A percentile compares a stretch with the other conserved stretches of the same genome.
These are phyloP conservation scores for Odontomyia ornata DNA, from an alignment of 2,888 invertebrate genomes.

Conservation along the genomic window DNA sequence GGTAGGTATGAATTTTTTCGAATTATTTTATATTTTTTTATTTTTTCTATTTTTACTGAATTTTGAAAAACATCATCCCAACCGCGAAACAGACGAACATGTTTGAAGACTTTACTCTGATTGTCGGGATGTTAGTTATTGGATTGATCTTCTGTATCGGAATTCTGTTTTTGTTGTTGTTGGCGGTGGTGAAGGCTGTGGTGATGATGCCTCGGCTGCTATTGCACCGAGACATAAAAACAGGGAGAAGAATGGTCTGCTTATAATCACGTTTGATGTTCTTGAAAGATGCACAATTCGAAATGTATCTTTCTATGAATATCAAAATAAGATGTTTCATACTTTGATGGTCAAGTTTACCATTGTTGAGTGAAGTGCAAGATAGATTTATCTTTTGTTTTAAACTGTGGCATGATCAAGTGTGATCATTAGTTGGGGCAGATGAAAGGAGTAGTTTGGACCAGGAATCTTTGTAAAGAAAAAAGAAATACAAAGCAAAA, in stretches of 20 bases:
- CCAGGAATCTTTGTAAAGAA: no score
- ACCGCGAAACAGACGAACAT: neutral
- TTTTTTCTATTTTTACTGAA: neutral
- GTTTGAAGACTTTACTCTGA: slow-evolving; percentile 13
- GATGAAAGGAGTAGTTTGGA: no score
- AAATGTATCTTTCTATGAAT: neutral
- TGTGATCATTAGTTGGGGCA: no score
- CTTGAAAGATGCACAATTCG: neutral
- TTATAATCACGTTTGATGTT: slow-evolving; percentile 13
- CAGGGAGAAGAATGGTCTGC: neutral
- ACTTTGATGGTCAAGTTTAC: neutral
- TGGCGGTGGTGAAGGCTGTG: neutral
- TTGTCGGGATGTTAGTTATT: slow-evolving; percentile 1
- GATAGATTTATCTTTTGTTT: no score
- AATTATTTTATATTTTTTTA: no score
- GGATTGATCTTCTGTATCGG: neutral
- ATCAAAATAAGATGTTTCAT: neutral
- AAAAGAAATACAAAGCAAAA: no score
- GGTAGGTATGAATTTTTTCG: no score
- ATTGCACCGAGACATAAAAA: neutral
- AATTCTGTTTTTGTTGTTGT: no score
- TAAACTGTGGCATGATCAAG: no score
- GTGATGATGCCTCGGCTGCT: neutral
- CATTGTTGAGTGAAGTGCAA: no score
- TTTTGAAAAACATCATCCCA: slow-evolving; percentile 27